phyloP scores from a whole-genome alignment of 2,888 invertebrate species.

The Andrena bicolor region DNA sequence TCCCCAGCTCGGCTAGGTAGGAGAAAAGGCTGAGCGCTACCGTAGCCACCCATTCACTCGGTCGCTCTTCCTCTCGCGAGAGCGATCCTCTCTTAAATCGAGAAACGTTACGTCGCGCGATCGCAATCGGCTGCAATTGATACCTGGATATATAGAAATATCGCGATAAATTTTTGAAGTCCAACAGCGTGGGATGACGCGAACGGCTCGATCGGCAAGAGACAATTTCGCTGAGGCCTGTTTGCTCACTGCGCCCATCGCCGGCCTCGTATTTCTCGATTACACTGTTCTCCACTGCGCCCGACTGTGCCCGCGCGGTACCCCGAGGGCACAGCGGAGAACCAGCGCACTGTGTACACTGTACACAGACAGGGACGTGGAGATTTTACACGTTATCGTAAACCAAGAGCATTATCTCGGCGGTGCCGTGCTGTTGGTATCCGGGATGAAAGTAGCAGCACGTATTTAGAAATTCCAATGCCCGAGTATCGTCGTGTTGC shows the following conservation, averaged over 20 bases:
- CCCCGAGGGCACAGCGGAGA: conserved; percentile 20
- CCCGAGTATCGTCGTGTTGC: conserved; percentile 41
- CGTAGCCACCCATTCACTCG: conserved; percentile 68
- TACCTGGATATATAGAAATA: conserved; percentile 27
- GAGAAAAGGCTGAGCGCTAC: conserved; percentile 61
- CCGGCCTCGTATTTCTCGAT: conserved; percentile 2
- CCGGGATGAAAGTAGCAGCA: conserved; percentile 49
- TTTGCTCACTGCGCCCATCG: conserved; percentile 29
- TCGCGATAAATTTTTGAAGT: conserved; percentile 45
- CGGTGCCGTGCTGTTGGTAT: conserved; percentile 33
- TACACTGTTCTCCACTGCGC: neutral
- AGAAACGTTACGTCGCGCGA: conserved; percentile 30
- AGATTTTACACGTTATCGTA: conserved; percentile 38
- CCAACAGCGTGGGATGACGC: conserved; percentile 15
- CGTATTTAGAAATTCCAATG: conserved; percentile 59
- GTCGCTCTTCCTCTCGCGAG: conserved; percentile 25
- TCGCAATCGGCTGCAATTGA: conserved; percentile 1
- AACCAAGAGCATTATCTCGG: conserved; percentile 43
- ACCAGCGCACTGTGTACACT: no score
- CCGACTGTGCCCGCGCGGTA: neutral
- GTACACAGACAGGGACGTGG: conserved; percentile 12
- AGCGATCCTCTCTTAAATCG: conserved; percentile 39
- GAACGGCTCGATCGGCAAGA: neutral
- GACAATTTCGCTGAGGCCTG: conserved; percentile 4
- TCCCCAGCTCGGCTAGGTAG: conserved; percentile 29